Percentiles rank a stretch among this genome's conserved stretches.
Evolutionary conservation across 2,888 invertebrate genomes (phyloP).

Genomic region (Drosophila putrida): DNA sequence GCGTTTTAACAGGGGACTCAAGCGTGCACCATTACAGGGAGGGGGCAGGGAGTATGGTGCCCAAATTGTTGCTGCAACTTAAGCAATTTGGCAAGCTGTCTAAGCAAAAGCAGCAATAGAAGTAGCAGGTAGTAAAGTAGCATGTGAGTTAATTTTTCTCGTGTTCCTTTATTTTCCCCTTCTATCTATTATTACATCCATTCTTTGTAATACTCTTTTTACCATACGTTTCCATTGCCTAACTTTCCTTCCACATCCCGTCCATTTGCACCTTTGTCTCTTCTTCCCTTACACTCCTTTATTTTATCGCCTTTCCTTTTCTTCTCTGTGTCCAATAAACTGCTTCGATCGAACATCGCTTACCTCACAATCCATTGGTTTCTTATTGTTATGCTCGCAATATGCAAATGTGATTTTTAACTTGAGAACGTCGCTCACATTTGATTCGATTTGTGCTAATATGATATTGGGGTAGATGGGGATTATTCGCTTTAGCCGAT

Average conservation of each 20-base stretch:
- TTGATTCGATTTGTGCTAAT: conserved; percentile 15
- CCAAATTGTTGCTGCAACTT: conserved; percentile 55
- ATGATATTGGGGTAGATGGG: not conserved
- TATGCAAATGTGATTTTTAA: conserved; percentile 78
- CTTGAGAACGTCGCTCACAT: conserved; percentile 24
- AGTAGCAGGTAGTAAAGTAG: conserved; percentile 31
- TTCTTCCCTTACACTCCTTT: not conserved
- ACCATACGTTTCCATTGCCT: not conserved
- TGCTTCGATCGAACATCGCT: conserved; percentile 38
- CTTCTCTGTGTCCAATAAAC: not conserved
- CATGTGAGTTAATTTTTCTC: conserved; percentile 31
- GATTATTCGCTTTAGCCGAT: conserved; percentile 48
- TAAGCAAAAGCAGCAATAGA: conserved; percentile 17
- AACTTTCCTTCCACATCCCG: not conserved
- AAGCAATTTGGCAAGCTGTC: conserved; percentile 66
- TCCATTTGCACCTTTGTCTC: not conserved
- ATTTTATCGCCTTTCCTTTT: not conserved
- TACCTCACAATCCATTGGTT: conserved; percentile 74
- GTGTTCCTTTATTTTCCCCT: too few relatives aligned
- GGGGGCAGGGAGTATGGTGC: not conserved
- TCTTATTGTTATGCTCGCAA: conserved; percentile 79
- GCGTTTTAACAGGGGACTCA: conserved; percentile 53
- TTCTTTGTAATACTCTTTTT: not conserved
- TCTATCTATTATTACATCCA: not conserved
- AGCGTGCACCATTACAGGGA: conserved; percentile 11